A percentile compares a stretch with the other conserved stretches of the same genome.
These are phyloP conservation scores for Heliconius himera DNA, from an alignment of 1,140 invertebrate genomes.

Conservation along the genomic window DNA sequence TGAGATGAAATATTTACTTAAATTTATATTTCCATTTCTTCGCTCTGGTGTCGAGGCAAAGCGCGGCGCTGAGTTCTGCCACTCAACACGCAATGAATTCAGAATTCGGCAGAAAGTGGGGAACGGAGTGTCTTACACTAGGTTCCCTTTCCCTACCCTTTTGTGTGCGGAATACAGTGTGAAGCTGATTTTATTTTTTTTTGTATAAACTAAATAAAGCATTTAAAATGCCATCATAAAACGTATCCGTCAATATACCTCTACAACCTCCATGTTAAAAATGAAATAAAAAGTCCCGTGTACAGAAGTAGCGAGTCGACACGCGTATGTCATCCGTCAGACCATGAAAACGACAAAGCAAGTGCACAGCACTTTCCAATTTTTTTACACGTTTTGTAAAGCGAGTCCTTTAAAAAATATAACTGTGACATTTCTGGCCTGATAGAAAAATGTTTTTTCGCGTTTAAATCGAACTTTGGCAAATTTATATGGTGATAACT, in stretches of 20 bases:
- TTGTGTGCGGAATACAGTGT: too few relatives aligned
- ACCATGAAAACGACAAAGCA: constrained; percentile 14
- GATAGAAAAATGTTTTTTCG: not conserved
- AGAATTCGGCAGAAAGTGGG: too few relatives aligned
- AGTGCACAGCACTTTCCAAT: not conserved
- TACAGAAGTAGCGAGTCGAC: constrained; percentile 5
- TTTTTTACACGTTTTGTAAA: constrained; percentile 6
- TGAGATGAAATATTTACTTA: too few relatives aligned
- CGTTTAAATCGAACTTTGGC: not conserved
- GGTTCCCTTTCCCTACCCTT: too few relatives aligned
- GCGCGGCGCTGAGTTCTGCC: too few relatives aligned
- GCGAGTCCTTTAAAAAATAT: constrained; percentile 5
- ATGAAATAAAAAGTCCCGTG: not conserved
- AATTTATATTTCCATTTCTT: too few relatives aligned
- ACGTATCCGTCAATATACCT: not conserved
- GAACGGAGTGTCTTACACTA: too few relatives aligned
- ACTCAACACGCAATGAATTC: too few relatives aligned
- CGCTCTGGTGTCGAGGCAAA: not conserved
- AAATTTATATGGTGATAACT: not conserved
- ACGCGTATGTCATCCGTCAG: not conserved
- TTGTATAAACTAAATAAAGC: not conserved
- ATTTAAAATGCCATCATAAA: not conserved
- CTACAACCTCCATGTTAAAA: not conserved
- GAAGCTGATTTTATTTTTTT: too few relatives aligned
- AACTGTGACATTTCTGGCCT: not conserved